A percentile compares a stretch with the other conserved stretches of the same genome.
phyloP scores from a whole-genome alignment of 2,888 invertebrate species.

The Pseudococcus viburni region DNA sequence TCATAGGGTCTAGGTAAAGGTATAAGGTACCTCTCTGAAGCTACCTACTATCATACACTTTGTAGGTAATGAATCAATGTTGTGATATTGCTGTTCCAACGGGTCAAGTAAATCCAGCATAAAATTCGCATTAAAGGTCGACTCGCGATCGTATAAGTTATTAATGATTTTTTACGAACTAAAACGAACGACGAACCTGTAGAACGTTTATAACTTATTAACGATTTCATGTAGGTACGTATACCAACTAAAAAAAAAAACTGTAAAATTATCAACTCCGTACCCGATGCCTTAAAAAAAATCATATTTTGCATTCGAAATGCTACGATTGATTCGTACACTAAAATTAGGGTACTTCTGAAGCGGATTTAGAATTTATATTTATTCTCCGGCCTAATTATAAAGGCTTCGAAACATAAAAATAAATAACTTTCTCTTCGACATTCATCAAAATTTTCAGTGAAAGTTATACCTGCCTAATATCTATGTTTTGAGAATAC shows the following conservation, averaged over 20 bases:
- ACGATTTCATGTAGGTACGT: no score
- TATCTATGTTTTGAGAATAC: conserved; percentile 1
- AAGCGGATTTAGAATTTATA: conserved; percentile 7
- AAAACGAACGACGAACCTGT: neutral
- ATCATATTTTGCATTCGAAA: neutral
- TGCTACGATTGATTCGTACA: neutral
- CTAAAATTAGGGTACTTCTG: neutral
- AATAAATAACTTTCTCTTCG: conserved; percentile 27
- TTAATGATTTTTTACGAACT: neutral
- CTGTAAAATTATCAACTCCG: no score
- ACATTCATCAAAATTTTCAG: conserved; percentile 8
- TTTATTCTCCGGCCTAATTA: conserved; percentile 17
- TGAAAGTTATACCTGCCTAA: neutral
- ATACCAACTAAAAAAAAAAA: no score
- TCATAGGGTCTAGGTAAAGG: neutral
- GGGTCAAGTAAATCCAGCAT: conserved; percentile 37
- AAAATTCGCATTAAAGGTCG: conserved; percentile 24
- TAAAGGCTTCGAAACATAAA: neutral
- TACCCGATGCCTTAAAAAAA: neutral
- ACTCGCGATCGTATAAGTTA: neutral
- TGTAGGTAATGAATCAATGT: conserved; percentile 26
- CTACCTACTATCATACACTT: neutral
- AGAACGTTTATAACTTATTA: no score
- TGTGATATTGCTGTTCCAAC: neutral
- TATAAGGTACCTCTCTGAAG: neutral